phyloP scores from a whole-genome alignment of 1,140 invertebrate genomes.

The Drosophila busckii region DNA sequence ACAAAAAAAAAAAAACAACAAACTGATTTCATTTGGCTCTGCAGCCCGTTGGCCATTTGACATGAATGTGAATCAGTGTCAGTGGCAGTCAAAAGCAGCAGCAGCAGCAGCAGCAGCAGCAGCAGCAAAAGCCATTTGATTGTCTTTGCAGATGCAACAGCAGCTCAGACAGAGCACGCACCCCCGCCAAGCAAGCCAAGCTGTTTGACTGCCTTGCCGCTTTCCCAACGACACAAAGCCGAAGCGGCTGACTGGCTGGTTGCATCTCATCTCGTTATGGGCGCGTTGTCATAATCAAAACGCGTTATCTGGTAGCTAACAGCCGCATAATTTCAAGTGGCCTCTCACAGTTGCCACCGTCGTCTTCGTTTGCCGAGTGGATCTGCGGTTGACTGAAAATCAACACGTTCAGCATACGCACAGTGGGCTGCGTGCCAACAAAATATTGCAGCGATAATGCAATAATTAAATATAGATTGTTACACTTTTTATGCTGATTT shows the following conservation, averaged over 20 bases:
- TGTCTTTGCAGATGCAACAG: constrained; percentile 29
- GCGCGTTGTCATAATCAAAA: constrained; percentile 73
- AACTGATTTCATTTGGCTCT: constrained; percentile 36
- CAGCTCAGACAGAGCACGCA: constrained; percentile 2
- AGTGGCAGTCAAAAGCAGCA: constrained; percentile 14
- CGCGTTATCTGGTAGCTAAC: constrained; percentile 72
- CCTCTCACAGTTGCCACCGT: constrained; percentile 41
- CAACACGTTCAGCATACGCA: constrained; percentile 44
- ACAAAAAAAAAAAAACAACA: constrained; percentile 20
- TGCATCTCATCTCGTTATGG: constrained; percentile 38
- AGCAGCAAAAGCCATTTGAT: constrained; percentile 30
- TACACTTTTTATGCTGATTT: too few species aligned
- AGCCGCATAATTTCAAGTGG: constrained; percentile 71
- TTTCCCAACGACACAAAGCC: constrained; percentile 4
- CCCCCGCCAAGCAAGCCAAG: constrained; percentile 33
- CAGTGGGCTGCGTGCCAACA: too few species aligned
- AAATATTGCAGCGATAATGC: too few species aligned
- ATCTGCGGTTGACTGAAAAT: constrained; percentile 68
- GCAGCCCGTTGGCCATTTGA: constrained; percentile 40
- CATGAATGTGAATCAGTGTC: constrained; percentile 41
- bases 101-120: constrained; percentile 16
- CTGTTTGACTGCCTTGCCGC: not conserved
- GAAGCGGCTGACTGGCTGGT: constrained; percentile 13
- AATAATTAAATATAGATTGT: too few species aligned
- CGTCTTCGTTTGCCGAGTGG: constrained; percentile 64